Evolutionary conservation across 2,888 invertebrate species (phyloP).

Genomic region (Ichneumon xanthorius): DNA sequence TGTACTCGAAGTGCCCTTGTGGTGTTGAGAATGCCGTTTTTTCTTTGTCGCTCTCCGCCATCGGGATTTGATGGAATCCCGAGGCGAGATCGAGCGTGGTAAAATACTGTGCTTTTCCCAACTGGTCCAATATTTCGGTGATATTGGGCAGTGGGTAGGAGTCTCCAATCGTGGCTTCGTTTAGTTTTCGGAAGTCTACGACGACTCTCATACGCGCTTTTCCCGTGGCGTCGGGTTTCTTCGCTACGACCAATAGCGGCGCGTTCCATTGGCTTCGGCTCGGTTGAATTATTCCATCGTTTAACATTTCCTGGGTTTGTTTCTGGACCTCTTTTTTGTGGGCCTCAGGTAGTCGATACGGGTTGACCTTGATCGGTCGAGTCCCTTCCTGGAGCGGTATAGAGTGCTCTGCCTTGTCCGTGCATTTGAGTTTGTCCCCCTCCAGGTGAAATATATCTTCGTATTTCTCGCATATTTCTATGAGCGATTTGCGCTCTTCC

Average conservation of each 20-base stretch:
- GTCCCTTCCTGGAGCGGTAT: neutral
- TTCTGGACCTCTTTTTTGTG: no score
- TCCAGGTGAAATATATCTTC: no score
- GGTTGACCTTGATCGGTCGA: neutral
- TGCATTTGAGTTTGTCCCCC: neutral
- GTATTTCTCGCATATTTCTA: no score
- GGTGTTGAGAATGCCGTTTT: conserved; percentile 12
- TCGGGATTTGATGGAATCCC: neutral
- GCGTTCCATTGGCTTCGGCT: neutral
- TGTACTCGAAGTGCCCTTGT: conserved; percentile 28
- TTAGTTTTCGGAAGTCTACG: conserved; percentile 31
- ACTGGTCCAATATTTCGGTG: conserved; percentile 40
- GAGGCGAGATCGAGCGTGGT: conserved; percentile 39
- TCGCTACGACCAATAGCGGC: neutral
- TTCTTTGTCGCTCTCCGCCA: neutral
- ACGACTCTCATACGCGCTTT: conserved; percentile 29
- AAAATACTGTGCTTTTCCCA: conserved; percentile 38
- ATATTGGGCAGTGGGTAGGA: neutral
- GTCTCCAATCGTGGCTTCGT: conserved; percentile 30
- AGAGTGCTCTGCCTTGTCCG: neutral
- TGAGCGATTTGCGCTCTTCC: no score
- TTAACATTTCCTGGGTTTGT: no score
- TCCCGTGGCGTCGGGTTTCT: conserved; percentile 30
- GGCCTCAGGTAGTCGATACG: neutral
- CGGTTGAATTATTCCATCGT: no score